Conservation (phyloP, 2,888 invertebrate species). For the Rhimphoctona megacephalus region DNA sequence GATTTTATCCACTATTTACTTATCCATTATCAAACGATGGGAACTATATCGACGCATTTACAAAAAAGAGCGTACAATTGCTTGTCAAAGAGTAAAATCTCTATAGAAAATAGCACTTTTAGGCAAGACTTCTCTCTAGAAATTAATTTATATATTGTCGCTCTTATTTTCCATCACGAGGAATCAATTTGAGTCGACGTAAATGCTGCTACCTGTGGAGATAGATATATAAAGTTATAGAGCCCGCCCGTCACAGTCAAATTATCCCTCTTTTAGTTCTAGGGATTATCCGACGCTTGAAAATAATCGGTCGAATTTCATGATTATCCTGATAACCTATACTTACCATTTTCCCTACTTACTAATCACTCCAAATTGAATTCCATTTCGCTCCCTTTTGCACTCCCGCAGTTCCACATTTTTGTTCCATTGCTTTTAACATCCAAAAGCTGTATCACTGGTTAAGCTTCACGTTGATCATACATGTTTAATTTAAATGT, state of each 20-base stretch:
- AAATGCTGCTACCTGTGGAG: not conserved
- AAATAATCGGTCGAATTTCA: constrained; percentile 20
- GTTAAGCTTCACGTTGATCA: constrained; percentile 40
- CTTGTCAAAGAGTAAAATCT: not conserved
- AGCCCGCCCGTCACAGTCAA: not conserved
- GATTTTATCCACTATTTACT: no score
- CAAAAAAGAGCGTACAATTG: no score
- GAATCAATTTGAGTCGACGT: not conserved
- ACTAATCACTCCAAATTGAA: constrained; percentile 3
- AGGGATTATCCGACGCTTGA: not conserved
- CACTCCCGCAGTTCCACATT: not conserved
- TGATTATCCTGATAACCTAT: constrained; percentile 37
- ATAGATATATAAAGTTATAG: not conserved
- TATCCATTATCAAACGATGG: no score
- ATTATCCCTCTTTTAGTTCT: not conserved
- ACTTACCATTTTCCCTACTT: constrained; percentile 35
- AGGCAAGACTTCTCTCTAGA: not conserved
- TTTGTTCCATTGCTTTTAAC: not conserved
- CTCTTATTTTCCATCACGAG: not conserved
- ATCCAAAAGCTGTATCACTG: constrained; percentile 14
- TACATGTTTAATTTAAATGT: not conserved
- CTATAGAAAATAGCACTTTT: not conserved
- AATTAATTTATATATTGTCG: not conserved
- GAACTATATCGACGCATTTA: no score
- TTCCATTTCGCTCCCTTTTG: constrained; percentile 4